phyloP scores from a whole-genome alignment of 2,797 vertebrate genomes.

The Triplophysa yarkandensis region DNA sequence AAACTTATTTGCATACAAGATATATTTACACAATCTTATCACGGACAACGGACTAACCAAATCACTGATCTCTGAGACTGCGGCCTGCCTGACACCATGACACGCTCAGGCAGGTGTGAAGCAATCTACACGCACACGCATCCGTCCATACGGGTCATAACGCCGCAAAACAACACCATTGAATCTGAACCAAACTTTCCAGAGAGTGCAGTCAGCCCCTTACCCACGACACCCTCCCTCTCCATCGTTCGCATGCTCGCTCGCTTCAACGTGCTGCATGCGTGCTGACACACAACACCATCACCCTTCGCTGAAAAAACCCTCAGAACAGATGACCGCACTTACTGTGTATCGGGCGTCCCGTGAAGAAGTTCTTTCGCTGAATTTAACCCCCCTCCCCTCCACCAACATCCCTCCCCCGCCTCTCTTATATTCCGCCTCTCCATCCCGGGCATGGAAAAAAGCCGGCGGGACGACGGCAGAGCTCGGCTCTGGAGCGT shows the following conservation, averaged over 20 bases:
- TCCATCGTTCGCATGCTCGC: slow-evolving; percentile 55
- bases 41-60: neutral
- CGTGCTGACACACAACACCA: slow-evolving; percentile 58
- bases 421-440: slow-evolving; percentile 29
- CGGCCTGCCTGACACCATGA: neutral
- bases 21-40: too few relatives aligned
- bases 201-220: slow-evolving; percentile 62
- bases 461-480: slow-evolving; percentile 53
- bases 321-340: slow-evolving; percentile 95
- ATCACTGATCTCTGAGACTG: neutral
- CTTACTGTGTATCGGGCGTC: slow-evolving; percentile 93
- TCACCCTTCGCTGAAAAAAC: slow-evolving; percentile 70
- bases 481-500: slow-evolving; percentile 32
- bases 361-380: slow-evolving; percentile 89
- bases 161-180: slow-evolving; percentile 48
- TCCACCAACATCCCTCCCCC: slow-evolving; percentile 17
- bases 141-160: slow-evolving; percentile 39
- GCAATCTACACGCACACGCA: slow-evolving; percentile 55
- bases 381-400: slow-evolving; percentile 63
- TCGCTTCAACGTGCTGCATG: slow-evolving; percentile 59
- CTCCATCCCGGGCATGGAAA: slow-evolving; percentile 57
- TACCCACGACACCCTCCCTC: neutral
- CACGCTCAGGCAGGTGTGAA: slow-evolving; percentile 53
- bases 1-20: too few relatives aligned
- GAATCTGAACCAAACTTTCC: slow-evolving; percentile 76